phyloP scores from a whole-genome alignment of 2,888 invertebrate genomes.

The Lypha dubia region DNA sequence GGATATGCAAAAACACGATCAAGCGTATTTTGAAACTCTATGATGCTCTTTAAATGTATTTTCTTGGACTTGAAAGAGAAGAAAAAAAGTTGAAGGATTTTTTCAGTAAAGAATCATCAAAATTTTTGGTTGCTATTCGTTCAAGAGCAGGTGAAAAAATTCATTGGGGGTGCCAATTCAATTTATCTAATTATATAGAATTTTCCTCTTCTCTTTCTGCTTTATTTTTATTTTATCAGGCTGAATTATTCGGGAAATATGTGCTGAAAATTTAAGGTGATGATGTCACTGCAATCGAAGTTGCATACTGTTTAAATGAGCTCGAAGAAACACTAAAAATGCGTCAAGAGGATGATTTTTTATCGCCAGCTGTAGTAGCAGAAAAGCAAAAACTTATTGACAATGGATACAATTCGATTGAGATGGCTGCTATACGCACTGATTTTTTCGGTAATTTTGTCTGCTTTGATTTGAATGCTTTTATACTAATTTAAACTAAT shows the following conservation, averaged over 20 bases:
- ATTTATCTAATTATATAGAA: conserved; percentile 39
- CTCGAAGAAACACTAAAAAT: too few relatives aligned
- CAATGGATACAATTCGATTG: too few relatives aligned
- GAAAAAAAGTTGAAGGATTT: conserved; percentile 40
- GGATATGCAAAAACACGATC: conserved; percentile 61
- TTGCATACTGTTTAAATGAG: too few relatives aligned
- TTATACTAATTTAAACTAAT: too few relatives aligned
- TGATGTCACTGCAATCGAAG: too few relatives aligned
- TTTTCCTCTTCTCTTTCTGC: conserved; percentile 39
- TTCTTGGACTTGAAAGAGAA: conserved; percentile 4
- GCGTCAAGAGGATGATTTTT: too few relatives aligned
- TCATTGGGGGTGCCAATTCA: conserved; percentile 43
- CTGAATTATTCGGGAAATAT: conserved; percentile 58
- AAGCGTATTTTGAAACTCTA: conserved; percentile 53
- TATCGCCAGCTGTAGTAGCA: too few relatives aligned
- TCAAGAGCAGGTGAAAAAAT: conserved; percentile 48
- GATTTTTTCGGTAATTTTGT: too few relatives aligned
- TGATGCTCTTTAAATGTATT: conserved; percentile 6
- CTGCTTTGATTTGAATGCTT: too few relatives aligned
- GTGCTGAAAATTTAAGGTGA: too few relatives aligned
- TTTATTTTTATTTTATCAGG: conserved; percentile 43
- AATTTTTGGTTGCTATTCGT: conserved; percentile 32
- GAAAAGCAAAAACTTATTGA: too few relatives aligned
- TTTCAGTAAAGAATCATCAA: conserved; percentile 30
- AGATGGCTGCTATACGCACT: too few relatives aligned